Conservation (phyloP, 30 jellyfish, hydroid and myxozoan species). For the Hydractinia echinata region DNA sequence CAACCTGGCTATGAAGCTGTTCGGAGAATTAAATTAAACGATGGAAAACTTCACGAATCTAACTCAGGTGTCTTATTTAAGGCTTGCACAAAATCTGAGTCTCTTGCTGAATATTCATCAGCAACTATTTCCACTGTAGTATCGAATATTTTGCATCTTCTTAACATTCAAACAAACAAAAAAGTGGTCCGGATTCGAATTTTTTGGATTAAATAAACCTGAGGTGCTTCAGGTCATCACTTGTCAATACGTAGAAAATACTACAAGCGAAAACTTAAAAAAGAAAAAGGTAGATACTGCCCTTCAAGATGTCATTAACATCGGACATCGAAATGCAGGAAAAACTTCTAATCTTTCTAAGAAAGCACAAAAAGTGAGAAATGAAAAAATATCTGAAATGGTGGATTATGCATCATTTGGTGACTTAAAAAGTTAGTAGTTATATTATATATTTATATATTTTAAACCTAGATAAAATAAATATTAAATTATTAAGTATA, state of each 20-base stretch:
- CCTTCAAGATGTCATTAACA: background rate
- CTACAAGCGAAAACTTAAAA: fast-evolving
- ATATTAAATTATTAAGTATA: too few species aligned
- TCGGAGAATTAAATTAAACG: too few species aligned
- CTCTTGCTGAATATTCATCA: too few species aligned
- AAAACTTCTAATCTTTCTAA: background rate
- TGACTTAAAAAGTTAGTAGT: background rate
- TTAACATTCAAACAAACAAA: too few species aligned
- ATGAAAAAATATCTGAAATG: background rate
- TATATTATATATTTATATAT: too few species aligned
- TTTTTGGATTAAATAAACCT: background rate
- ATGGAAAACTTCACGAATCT: too few species aligned
- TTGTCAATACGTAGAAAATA: background rate
- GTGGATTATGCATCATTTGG: background rate
- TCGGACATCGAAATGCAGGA: background rate
- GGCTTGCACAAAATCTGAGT: too few species aligned
- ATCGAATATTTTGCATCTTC: too few species aligned
- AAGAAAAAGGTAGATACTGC: fast-evolving
- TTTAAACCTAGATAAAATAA: too few species aligned
- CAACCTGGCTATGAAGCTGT: too few species aligned
- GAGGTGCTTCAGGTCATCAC: background rate
- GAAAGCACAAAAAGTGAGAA: background rate
- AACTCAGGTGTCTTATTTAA: too few species aligned
- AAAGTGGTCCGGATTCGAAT: background rate
- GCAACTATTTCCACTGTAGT: too few species aligned